phyloP scores from a whole-genome alignment of 2,797 vertebrate genomes.

The Xyrichtys novacula region DNA sequence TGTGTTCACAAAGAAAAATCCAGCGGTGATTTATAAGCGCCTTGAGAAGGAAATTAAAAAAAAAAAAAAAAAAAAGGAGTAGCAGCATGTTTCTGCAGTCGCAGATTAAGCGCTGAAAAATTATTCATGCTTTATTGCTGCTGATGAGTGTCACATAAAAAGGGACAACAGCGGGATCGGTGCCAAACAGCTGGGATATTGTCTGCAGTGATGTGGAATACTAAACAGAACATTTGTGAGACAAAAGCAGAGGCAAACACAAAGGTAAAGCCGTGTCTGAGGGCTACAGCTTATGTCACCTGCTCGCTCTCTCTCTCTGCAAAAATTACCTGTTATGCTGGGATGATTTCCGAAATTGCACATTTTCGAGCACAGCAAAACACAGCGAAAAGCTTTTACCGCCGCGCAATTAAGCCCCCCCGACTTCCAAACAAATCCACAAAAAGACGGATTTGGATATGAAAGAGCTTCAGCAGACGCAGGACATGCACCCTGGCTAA shows the following conservation, averaged over 20 bases:
- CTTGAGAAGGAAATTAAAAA: neutral
- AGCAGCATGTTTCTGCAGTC: neutral
- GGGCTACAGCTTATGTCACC: slow-evolving; percentile 20
- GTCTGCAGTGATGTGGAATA: slow-evolving; percentile 54
- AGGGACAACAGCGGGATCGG: slow-evolving; percentile 23
- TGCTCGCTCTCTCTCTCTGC: neutral
- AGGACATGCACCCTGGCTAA: slow-evolving; percentile 48
- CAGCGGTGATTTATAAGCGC: slow-evolving; percentile 15
- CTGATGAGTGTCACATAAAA: slow-evolving; percentile 61
- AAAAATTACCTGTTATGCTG: slow-evolving; percentile 9
- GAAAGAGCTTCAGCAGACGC: slow-evolving; percentile 14
- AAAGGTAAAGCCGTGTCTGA: slow-evolving; percentile 33
- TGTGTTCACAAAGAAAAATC: slow-evolving; percentile 29
- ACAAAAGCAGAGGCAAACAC: slow-evolving; percentile 40
- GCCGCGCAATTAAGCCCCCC: neutral
- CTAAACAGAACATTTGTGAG: slow-evolving; percentile 28
- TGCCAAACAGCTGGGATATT: slow-evolving; percentile 65
- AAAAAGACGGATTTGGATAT: slow-evolving; percentile 23
- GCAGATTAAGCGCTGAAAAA: slow-evolving; percentile 5
- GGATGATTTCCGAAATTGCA: slow-evolving; percentile 4
- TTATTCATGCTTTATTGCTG: slow-evolving; percentile 33
- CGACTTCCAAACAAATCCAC: slow-evolving; percentile 1
- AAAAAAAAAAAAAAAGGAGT: neutral
- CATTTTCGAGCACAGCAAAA: slow-evolving; percentile 21
- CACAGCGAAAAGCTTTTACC: slow-evolving; percentile 10